Evolutionary conservation across 2,113 vertebrate species (phyloP).

Genomic region (Pseudopipra pipra): DNA sequence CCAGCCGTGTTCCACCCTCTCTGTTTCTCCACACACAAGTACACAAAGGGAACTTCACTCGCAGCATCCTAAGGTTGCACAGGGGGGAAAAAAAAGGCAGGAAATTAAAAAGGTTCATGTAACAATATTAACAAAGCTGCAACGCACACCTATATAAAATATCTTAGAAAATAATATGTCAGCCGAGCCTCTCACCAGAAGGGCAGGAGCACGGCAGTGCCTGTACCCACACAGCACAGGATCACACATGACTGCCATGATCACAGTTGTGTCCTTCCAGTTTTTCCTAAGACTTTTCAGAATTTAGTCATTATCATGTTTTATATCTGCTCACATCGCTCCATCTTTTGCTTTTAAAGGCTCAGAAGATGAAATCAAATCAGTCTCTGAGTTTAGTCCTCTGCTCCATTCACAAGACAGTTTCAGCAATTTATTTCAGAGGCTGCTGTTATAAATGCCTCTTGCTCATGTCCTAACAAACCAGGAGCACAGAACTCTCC

Average conservation of each 20-base stretch:
- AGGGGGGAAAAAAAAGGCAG: neutral
- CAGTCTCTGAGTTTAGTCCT: neutral
- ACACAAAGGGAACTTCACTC: neutral
- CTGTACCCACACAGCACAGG: accelerated
- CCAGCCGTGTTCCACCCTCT: accelerated
- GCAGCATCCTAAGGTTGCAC: neutral
- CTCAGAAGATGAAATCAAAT: neutral
- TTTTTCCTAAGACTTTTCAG: neutral
- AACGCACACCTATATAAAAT: neutral
- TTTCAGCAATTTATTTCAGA: neutral
- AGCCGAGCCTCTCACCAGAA: neutral
- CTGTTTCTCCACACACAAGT: neutral
- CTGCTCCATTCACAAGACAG: neutral
- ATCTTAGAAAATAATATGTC: neutral
- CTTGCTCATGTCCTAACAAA: neutral
- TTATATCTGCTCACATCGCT: neutral
- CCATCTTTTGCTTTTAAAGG: neutral
- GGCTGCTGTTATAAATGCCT: neutral
- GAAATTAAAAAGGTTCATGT: conserved; percentile 10
- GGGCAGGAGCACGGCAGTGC: neutral
- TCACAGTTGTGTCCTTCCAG: neutral
- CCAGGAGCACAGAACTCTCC: neutral
- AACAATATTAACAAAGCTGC: neutral
- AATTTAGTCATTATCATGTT: neutral
- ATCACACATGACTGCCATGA: accelerated